Evolutionary conservation across 2,888 invertebrate genomes (phyloP).

Genomic region (Helleia helle): DNA sequence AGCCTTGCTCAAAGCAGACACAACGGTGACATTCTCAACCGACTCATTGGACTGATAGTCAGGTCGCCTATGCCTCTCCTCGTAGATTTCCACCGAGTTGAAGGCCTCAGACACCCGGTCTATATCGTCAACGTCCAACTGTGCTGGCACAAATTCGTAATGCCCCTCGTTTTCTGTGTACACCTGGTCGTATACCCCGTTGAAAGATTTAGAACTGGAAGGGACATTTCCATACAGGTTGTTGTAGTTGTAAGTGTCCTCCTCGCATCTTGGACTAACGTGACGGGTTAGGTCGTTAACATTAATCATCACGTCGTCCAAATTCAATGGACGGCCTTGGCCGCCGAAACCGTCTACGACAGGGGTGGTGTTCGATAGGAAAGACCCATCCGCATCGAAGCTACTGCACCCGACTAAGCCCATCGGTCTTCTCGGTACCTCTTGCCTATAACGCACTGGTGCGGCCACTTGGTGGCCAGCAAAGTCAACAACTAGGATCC

Average conservation of each 20-base stretch:
- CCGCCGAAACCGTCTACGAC: conserved; percentile 68
- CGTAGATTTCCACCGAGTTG: conserved; percentile 59
- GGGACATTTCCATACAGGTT: conserved; percentile 52
- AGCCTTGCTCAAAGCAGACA: conserved; percentile 48
- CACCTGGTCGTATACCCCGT: conserved; percentile 61
- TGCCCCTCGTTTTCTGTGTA: conserved; percentile 60
- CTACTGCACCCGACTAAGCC: conserved; percentile 58
- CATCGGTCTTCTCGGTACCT: conserved; percentile 48
- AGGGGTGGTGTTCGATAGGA: conserved; percentile 63
- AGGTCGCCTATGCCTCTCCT: conserved; percentile 40
- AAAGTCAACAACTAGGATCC: conserved; percentile 85
- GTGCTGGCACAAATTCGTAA: conserved; percentile 49
- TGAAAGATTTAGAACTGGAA: conserved; percentile 39
- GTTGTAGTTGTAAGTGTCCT: conserved; percentile 67
- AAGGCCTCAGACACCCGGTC: conserved; percentile 49
- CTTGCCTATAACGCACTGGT: conserved; percentile 43
- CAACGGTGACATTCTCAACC: conserved; percentile 72
- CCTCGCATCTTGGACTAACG: conserved; percentile 43
- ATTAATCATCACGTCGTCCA: conserved; percentile 56
- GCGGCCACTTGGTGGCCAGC: conserved; percentile 58
- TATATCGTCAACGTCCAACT: conserved; percentile 44
- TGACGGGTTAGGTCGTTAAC: conserved; percentile 49
- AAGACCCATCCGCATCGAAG: conserved; percentile 63
- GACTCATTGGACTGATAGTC: conserved; percentile 59
- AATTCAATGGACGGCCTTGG: conserved; percentile 57